These are phyloP conservation scores for Heterotilapia buettikoferi DNA, from an alignment of 2,113 vertebrate genomes.

Conservation along the genomic window DNA sequence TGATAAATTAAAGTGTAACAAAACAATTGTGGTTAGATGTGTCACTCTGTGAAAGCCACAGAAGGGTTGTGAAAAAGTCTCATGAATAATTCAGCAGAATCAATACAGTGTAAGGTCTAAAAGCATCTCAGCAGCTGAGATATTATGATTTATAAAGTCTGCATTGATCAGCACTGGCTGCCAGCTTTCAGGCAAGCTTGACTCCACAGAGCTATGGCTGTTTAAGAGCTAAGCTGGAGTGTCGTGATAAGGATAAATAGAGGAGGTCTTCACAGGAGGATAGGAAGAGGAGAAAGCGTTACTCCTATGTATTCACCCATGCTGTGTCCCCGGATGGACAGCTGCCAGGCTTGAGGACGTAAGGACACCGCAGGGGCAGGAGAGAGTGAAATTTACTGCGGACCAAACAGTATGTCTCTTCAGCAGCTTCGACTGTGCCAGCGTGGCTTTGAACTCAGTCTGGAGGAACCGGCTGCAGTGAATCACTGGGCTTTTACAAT, in stretches of 20 bases:
- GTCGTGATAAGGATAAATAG: background rate
- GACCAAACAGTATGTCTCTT: conserved; percentile 27
- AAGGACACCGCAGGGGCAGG: conserved; percentile 9
- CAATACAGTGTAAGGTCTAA: conserved; percentile 10
- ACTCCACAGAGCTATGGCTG: background rate
- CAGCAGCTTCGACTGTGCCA: conserved; percentile 20
- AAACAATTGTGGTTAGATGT: conserved; percentile 6
- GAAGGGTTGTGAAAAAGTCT: background rate
- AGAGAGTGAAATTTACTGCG: background rate
- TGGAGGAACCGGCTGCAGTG: conserved; percentile 44
- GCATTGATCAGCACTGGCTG: conserved; percentile 18
- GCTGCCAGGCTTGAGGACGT: conserved; percentile 17
- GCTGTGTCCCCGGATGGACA: conserved; percentile 7
- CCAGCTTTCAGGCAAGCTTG: background rate
- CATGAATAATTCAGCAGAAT: conserved; percentile 51
- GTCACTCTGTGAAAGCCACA: background rate
- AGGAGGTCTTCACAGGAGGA: background rate
- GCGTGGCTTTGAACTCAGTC: conserved; percentile 40
- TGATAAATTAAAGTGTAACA: background rate
- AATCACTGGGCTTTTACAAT: conserved; percentile 53
- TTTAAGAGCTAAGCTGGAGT: background rate
- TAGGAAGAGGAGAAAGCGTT: background rate
- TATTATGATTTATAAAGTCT: conserved; percentile 33
- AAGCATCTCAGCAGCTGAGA: conserved; percentile 24
- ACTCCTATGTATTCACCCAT: background rate